Conservation (phyloP, 2,113 vertebrate species). For the Lepus timidus region DNA sequence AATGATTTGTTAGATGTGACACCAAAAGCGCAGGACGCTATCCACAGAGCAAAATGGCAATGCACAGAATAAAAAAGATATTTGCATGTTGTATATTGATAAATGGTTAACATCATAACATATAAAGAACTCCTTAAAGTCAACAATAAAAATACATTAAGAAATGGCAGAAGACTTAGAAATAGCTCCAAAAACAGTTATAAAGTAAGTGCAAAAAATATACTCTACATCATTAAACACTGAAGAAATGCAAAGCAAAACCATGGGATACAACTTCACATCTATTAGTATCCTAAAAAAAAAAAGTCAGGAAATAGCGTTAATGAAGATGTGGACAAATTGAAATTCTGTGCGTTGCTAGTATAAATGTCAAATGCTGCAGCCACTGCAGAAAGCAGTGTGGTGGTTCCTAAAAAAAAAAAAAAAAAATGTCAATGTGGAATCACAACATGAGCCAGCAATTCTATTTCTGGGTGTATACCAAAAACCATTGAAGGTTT, state of each 20-base stretch:
- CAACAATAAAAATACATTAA: not conserved
- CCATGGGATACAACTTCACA: not conserved
- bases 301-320: not conserved
- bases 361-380: not conserved
- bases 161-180: not conserved
- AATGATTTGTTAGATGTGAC: not conserved
- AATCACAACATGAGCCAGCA: not conserved
- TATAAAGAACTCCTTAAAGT: not conserved
- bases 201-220: not conserved
- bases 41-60: not conserved
- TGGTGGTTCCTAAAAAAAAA: not conserved
- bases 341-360: not conserved
- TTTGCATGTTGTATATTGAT: not conserved
- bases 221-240: not conserved
- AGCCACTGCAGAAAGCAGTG: not conserved
- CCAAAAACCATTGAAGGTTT: not conserved
- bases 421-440: not conserved
- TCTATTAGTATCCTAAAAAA: not conserved
- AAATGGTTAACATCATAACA: not conserved
- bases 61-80: not conserved
- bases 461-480: not conserved
- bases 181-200: not conserved
- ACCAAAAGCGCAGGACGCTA: not conserved
- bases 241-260: not conserved
- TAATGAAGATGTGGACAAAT: not conserved